Percentiles rank a stretch among this genome's conserved stretches.
phyloP scores from a whole-genome alignment of 2,888 invertebrate species.

The Lepidochrysops patricia region DNA sequence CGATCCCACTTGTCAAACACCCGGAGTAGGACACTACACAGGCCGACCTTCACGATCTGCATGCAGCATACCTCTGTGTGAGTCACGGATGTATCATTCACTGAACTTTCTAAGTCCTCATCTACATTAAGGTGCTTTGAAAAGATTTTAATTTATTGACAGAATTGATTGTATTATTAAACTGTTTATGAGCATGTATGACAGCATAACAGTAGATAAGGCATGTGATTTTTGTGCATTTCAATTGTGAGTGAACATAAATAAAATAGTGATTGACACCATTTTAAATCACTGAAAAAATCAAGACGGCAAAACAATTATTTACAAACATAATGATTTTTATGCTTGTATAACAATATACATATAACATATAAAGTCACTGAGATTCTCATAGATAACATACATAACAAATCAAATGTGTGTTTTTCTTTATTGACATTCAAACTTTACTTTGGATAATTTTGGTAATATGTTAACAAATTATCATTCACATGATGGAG shows the following conservation, averaged over 20 bases:
- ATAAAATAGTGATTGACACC: not conserved
- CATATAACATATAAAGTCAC: not conserved
- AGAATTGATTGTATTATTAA: not conserved
- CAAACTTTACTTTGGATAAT: not conserved
- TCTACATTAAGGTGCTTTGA: constrained; percentile 1
- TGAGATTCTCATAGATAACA: too few species aligned
- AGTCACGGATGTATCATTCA: constrained; percentile 58
- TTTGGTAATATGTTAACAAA: not conserved
- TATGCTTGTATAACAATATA: not conserved
- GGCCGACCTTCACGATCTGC: constrained; percentile 77
- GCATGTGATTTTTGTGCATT: not conserved
- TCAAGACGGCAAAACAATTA: not conserved
- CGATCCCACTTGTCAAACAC: constrained; percentile 79
- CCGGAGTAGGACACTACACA: constrained; percentile 71
- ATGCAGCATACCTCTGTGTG: constrained; percentile 77
- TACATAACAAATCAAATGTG: not conserved
- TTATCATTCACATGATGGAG: too few species aligned
- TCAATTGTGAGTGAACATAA: not conserved
- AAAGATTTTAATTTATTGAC: not conserved
- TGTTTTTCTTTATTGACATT: not conserved
- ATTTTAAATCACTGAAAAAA: not conserved
- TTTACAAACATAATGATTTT: not conserved
- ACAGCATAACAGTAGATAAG: not conserved
- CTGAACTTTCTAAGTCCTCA: constrained; percentile 29
- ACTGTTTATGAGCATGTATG: not conserved